These are phyloP conservation scores for Penaeus monodon DNA, from an alignment of 2,888 invertebrate species.

Conservation along the genomic window DNA sequence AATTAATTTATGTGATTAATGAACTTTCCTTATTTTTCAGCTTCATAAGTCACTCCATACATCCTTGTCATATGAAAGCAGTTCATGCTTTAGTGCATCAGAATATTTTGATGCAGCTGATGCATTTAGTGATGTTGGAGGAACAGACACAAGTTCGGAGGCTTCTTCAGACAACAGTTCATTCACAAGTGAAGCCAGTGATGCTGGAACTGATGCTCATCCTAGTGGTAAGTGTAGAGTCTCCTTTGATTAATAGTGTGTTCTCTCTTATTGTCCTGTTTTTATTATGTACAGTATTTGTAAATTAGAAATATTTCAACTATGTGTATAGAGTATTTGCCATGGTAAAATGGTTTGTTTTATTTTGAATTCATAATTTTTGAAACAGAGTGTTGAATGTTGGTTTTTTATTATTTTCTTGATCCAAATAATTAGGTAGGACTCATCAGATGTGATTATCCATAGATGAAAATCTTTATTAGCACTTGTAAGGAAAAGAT, in stretches of 20 bases:
- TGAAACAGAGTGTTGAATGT: no score
- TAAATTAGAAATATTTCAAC: not conserved
- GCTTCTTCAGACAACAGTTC: slow-evolving; percentile 60
- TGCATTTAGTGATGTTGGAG: slow-evolving; percentile 59
- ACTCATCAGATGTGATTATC: no score
- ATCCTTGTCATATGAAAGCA: slow-evolving; percentile 63
- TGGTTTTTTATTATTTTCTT: no score
- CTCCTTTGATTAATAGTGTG: not conserved
- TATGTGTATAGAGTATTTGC: no score
- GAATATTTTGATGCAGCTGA: slow-evolving; percentile 65
- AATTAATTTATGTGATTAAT: no score
- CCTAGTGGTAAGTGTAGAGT: slow-evolving; percentile 59
- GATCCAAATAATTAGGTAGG: no score
- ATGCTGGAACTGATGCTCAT: slow-evolving; percentile 64
- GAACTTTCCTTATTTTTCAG: slow-evolving; percentile 23
- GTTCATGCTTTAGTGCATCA: slow-evolving; percentile 64
- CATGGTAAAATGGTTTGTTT: no score
- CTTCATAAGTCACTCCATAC: slow-evolving; percentile 62
- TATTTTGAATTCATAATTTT: no score
- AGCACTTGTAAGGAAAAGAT: no score
- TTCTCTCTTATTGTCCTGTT: not conserved
- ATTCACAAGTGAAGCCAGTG: slow-evolving; percentile 64
- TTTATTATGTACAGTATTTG: not conserved
- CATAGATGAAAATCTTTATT: no score
- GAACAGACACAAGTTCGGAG: slow-evolving; percentile 59